A percentile compares a stretch with the other conserved stretches of the same genome.
phyloP scores from a whole-genome alignment of 2,113 vertebrate species.

The Danio rerio region DNA sequence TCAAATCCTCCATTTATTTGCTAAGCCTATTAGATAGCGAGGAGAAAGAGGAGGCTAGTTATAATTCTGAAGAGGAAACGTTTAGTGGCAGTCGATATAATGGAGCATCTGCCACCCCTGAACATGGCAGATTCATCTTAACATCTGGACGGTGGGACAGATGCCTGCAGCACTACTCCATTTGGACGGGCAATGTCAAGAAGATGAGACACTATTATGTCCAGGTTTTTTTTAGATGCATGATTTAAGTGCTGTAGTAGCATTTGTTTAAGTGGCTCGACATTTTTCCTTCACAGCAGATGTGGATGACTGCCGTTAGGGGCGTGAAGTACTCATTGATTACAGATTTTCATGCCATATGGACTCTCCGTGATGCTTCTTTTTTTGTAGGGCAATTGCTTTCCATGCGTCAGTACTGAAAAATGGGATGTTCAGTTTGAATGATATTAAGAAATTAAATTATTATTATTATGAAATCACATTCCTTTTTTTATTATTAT shows the following conservation, averaged over 20 bases:
- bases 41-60: slow-evolving; percentile 59
- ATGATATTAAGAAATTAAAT: neutral
- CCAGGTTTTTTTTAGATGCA: slow-evolving; percentile 40
- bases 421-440: neutral
- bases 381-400: neutral
- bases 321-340: slow-evolving; percentile 38
- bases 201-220: slow-evolving; percentile 35
- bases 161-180: slow-evolving; percentile 55
- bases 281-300: slow-evolving; percentile 44
- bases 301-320: slow-evolving; percentile 29
- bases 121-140: slow-evolving; percentile 68
- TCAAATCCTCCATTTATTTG: slow-evolving; percentile 77
- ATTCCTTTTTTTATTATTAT: slow-evolving; percentile 18
- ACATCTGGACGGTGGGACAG: slow-evolving; percentile 56
- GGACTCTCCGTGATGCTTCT: neutral
- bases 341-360: slow-evolving; percentile 15
- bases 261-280: slow-evolving; percentile 35
- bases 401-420: neutral
- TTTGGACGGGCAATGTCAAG: slow-evolving; percentile 49
- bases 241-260: slow-evolving; percentile 32
- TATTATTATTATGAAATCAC: neutral
- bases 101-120: slow-evolving; percentile 72
- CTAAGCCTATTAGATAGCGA: slow-evolving; percentile 77
- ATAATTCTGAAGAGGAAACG: slow-evolving; percentile 68
- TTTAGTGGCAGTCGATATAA: slow-evolving; percentile 70